Base-by-base conservation (phyloP, 2,888 invertebrate species). In the Eulithis testata region DNA sequence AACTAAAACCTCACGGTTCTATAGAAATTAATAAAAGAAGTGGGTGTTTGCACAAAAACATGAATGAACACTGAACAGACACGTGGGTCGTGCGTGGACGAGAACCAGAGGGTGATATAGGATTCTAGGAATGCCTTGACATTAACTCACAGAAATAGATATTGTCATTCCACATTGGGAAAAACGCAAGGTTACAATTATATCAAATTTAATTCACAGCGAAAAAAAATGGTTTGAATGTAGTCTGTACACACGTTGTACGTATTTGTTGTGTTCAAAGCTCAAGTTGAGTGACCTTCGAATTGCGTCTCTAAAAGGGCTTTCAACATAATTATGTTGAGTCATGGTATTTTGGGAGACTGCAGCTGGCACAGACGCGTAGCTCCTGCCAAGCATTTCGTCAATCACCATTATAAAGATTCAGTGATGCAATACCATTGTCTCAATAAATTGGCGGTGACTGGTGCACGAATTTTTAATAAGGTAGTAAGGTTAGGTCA, bases 401-500 rank as follows among this genome's bases (percentile, higher is more conserved):
- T 14, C 36, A 14, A 37, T 53, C 6, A 14, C 4, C 2, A 12
- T 40, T 40, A 37, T 21, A 54, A 11, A 21, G 21, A 50, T 43
- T 21, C 31, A 37, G 14, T 68, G 55, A 64, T 57, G 59, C 62
- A 65, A 65, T 36, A 59, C 62, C 56, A 65, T 65, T 68, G 65
- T 68, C 44, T 68, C 14, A 47, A 37, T 44, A 66, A 63, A 60
- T 53, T 55, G 12, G 49, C 60, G 27, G 37, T 43, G 59, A 55
- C 62, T 60, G 37, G 61, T 45, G 52, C 45, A 63, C 36, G 53
- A 56, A 68, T 68, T 68, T 55, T 65, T 60, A 66, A 66, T 68
- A 65, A 54, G 59, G 57, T 47, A 52, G 60, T 69, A 63, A 60
- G 60, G 51, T 66, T 63, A 60, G 67, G 62, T 67, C 70, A 63